Evolutionary conservation across 2,888 invertebrate species (phyloP).

Genomic region (Nycteola revayana): DNA sequence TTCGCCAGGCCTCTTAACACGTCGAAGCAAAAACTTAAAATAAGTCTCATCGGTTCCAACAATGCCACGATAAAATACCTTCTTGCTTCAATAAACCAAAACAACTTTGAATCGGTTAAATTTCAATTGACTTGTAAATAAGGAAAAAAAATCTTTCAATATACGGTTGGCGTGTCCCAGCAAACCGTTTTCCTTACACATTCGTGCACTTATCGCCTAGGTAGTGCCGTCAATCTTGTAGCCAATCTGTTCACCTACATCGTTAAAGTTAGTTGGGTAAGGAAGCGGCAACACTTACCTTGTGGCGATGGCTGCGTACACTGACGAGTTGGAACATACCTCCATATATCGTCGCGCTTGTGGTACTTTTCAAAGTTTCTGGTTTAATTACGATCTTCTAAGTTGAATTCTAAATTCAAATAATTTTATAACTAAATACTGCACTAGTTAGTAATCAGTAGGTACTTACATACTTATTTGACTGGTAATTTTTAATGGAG

Average conservation of each 20-base stretch:
- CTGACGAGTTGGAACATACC: conserved; percentile 80
- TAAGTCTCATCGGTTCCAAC: too few species aligned
- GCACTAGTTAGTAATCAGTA: too few species aligned
- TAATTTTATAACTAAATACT: too few species aligned
- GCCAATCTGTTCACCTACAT: conserved; percentile 39
- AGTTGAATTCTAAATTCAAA: too few species aligned
- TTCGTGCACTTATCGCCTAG: conserved; percentile 51
- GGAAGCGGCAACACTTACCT: conserved; percentile 16
- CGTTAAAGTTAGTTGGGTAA: conserved; percentile 34
- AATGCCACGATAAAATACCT: too few species aligned
- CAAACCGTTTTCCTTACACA: conserved; percentile 58
- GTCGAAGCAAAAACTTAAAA: too few species aligned
- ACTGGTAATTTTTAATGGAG: too few species aligned
- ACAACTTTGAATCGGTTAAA: conserved; percentile 32
- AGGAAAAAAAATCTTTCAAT: conserved; percentile 44
- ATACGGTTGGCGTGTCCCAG: conserved; percentile 60
- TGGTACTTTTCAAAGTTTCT: conserved; percentile 48
- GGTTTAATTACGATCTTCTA: too few species aligned
- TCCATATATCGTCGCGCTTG: conserved; percentile 84
- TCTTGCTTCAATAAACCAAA: conserved; percentile 11
- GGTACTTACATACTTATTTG: too few species aligned
- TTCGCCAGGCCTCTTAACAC: too few species aligned
- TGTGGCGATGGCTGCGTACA: conserved; percentile 50
- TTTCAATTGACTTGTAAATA: conserved; percentile 54
- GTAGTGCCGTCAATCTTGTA: conserved; percentile 49